Conservation (phyloP, 1,140 invertebrate species). For the Hetaerina americana region DNA sequence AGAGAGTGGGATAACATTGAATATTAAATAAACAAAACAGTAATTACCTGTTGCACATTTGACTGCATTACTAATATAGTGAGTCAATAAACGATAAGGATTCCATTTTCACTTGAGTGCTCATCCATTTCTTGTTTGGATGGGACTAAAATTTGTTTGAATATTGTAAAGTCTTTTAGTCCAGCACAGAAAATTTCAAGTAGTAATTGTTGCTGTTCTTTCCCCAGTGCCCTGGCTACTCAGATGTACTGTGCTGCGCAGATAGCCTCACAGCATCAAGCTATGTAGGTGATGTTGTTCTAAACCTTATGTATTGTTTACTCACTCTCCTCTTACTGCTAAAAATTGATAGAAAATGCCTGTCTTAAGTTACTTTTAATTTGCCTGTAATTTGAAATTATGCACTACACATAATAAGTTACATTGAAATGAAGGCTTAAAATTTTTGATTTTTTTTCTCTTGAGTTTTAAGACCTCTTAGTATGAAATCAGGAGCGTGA, state of each 20-base stretch:
- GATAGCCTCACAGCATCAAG: conserved; percentile 74
- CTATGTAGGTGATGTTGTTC: conserved; percentile 59
- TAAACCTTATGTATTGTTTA: conserved; percentile 17
- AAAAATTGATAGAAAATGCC: not conserved
- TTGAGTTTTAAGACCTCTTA: not conserved
- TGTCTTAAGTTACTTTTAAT: conserved; percentile 3
- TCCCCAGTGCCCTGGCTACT: conserved; percentile 88
- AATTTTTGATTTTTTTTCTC: conserved; percentile 9
- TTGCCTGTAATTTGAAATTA: conserved; percentile 4
- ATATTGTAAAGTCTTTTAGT: not conserved
- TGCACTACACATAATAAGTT: conserved; percentile 13
- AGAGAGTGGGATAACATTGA: not conserved
- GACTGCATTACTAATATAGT: not conserved
- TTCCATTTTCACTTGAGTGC: not conserved
- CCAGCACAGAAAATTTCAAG: not conserved
- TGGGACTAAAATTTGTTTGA: not conserved
- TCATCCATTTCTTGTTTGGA: not conserved
- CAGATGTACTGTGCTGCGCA: conserved; percentile 85
- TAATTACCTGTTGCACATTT: not conserved
- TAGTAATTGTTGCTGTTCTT: conserved; percentile 16
- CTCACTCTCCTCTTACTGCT: not conserved
- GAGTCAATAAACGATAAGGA: not conserved
- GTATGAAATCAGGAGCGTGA: conserved; percentile 4
- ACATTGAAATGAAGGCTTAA: conserved; percentile 1
- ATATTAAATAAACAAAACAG: not conserved